Percentiles rank a stretch among this genome's conserved stretches.
Conservation (phyloP, 2,888 invertebrate genomes). For the Philopedon plagiatum region DNA sequence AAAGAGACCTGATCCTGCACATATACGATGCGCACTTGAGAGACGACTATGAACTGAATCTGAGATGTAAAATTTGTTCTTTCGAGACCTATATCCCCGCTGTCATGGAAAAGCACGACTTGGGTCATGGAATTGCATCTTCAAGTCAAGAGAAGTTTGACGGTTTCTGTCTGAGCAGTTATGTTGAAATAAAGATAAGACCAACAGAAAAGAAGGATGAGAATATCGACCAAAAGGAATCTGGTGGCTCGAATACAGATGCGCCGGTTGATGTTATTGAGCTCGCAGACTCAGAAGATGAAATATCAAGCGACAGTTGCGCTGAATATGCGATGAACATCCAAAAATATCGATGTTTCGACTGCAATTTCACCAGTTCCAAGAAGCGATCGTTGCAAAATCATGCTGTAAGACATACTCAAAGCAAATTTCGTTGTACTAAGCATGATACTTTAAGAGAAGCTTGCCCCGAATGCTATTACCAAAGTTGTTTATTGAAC, state of each 20-base stretch:
- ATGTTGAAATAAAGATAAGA: slow-evolving; percentile 1
- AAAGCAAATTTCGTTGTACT: background rate
- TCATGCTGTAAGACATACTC: background rate
- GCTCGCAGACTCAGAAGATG: slow-evolving; percentile 2
- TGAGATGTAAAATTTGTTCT: slow-evolving; percentile 1
- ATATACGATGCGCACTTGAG: background rate
- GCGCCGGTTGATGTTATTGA: background rate
- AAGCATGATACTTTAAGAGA: background rate
- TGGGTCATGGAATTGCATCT: background rate
- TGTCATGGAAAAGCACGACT: slow-evolving; percentile 2
- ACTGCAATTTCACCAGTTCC: background rate
- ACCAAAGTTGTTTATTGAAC: background rate
- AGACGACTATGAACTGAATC: background rate
- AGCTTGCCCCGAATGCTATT: background rate
- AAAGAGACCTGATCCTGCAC: background rate
- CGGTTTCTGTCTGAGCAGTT: background rate
- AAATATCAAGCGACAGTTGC: background rate
- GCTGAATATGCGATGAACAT: background rate
- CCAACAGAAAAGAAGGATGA: background rate
- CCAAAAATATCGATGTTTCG: background rate
- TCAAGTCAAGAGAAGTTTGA: background rate
- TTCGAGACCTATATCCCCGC: background rate
- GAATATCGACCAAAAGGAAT: too few species aligned
- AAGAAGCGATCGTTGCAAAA: background rate
- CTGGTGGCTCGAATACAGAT: too few species aligned